phyloP scores from a whole-genome alignment of 2,888 invertebrate species.

The Amaurobius ferox region DNA sequence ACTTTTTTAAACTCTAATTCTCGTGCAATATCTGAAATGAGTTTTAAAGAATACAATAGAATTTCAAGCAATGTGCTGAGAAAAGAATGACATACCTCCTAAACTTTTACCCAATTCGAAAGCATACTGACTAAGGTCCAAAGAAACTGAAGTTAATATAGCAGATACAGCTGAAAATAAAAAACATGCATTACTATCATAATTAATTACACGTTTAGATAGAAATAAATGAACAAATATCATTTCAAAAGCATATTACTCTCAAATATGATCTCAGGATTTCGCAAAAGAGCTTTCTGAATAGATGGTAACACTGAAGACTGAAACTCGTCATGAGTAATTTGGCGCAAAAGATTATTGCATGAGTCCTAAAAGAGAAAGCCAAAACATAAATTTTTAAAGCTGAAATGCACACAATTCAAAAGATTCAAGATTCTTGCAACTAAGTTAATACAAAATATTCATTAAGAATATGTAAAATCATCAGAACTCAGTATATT shows the following conservation, averaged over 20 bases:
- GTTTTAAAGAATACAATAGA: too few relatives aligned
- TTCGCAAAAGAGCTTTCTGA: conserved; percentile 93
- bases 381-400: background rate
- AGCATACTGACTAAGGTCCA: conserved; percentile 88
- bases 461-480: background rate
- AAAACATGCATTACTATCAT: background rate
- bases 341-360: conserved; percentile 56
- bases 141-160: conserved; percentile 84
- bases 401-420: background rate
- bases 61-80: too few relatives aligned
- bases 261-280: conserved; percentile 92
- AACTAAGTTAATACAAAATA: background rate
- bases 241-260: conserved; percentile 77
- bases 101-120: conserved; percentile 85
- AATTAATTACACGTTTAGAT: background rate
- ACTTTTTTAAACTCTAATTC: too few relatives aligned
- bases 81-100: conserved; percentile 59
- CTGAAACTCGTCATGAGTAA: conserved; percentile 82
- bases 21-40: too few relatives aligned
- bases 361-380: conserved; percentile 47
- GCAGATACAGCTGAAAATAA: conserved; percentile 82
- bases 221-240: background rate
- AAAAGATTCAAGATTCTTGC: background rate
- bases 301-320: conserved; percentile 87
- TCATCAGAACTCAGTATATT: background rate